phyloP scores from a whole-genome alignment of 2,113 vertebrate genomes.

The Urocitellus parryii region DNA sequence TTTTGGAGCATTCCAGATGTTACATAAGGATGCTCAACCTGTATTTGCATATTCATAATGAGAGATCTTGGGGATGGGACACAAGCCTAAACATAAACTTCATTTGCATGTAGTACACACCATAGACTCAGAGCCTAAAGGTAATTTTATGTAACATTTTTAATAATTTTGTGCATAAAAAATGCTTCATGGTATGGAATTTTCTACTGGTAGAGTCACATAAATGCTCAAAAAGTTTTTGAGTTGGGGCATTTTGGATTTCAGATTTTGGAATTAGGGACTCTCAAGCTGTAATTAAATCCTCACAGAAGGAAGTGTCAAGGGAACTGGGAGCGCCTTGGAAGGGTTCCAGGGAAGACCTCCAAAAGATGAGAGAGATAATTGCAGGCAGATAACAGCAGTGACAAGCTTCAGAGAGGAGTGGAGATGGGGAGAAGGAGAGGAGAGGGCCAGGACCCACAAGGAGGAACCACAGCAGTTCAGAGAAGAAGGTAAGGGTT shows the following conservation, averaged over 20 bases:
- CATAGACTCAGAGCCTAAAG: neutral
- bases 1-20: neutral
- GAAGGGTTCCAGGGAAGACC: neutral
- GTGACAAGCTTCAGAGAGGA: neutral
- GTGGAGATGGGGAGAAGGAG: rapidly evolving
- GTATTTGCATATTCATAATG: neutral
- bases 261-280: neutral
- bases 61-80: neutral
- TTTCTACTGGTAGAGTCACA: neutral
- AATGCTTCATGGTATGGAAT: neutral
- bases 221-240: neutral
- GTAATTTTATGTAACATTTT: too few species aligned
- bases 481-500: neutral
- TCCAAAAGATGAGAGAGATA: neutral
- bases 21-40: neutral
- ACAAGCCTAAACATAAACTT: neutral
- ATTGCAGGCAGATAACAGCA: neutral
- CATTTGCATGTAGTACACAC: neutral
- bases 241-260: neutral
- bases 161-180: neutral
- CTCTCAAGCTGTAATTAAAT: neutral
- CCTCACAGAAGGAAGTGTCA: too few species aligned
- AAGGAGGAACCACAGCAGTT: neutral
- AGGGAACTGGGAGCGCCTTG: neutral
- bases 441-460: neutral